phyloP scores from a whole-genome alignment of 2,113 vertebrate species.

The Larimichthys crocea region DNA sequence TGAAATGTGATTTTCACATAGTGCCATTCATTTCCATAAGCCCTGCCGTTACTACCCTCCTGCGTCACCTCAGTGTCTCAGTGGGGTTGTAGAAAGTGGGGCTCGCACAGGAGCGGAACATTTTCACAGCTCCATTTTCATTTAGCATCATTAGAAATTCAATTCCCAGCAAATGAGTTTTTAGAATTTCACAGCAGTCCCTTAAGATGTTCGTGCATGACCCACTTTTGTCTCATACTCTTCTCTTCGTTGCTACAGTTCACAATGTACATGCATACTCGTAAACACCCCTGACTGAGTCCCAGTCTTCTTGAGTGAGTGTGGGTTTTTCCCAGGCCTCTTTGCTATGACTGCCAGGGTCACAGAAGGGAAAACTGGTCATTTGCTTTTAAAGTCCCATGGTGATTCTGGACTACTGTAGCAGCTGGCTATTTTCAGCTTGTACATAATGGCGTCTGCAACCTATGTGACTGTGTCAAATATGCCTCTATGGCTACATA shows the following conservation, averaged over 20 bases:
- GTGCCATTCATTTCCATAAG: constrained; percentile 76
- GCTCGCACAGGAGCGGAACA: constrained; percentile 53
- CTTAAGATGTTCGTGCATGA: constrained; percentile 73
- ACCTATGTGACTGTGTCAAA: constrained; percentile 31
- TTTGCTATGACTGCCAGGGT: constrained; percentile 26
- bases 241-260: constrained; percentile 18
- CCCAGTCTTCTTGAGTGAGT: constrained; percentile 13
- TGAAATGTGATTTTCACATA: constrained; percentile 75
- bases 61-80: constrained; percentile 60
- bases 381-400: constrained; percentile 45
- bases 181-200: constrained; percentile 77
- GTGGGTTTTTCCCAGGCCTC: background rate
- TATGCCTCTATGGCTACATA: background rate
- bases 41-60: constrained; percentile 62
- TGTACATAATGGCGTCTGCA: constrained; percentile 26
- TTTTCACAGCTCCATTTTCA: constrained; percentile 79
- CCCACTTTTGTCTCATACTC: constrained; percentile 69
- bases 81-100: constrained; percentile 59
- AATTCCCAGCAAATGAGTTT: constrained; percentile 82
- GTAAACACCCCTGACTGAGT: constrained; percentile 18
- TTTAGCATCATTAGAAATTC: constrained; percentile 82
- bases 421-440: constrained; percentile 32
- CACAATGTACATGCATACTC: constrained; percentile 22
- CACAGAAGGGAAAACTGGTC: constrained; percentile 36
- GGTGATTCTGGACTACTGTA: constrained; percentile 6